These are phyloP conservation scores for Ctenodactylus gundi DNA, from an alignment of 2,113 vertebrate species.

Conservation along the genomic window DNA sequence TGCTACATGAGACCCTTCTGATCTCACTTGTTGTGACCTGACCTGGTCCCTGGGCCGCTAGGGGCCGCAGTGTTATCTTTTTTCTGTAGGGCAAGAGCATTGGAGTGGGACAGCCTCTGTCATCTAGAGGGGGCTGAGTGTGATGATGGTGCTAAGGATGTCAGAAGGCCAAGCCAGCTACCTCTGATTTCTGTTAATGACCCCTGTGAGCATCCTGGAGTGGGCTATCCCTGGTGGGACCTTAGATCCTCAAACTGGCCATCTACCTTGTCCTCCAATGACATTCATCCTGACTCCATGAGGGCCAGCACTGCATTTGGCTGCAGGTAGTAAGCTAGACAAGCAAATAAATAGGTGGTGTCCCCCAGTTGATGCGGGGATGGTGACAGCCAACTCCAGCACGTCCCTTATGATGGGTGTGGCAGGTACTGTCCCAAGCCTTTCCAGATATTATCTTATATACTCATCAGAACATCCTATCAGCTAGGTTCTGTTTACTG, in stretches of 20 bases:
- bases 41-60: not conserved
- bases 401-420: not conserved
- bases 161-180: not conserved
- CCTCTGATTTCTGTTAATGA: not conserved
- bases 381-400: accelerated
- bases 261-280: not conserved
- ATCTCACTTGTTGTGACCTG: not conserved
- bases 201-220: not conserved
- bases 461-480: not conserved
- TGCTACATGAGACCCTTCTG: not conserved
- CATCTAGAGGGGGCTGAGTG: not conserved
- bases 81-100: not conserved
- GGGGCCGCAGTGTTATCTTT: not conserved
- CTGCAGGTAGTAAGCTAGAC: not conserved
- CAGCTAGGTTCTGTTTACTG: not conserved
- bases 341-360: not conserved
- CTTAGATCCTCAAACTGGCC: not conserved
- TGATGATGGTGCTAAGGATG: not conserved
- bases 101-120: not conserved
- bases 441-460: too few relatives aligned
- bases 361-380: not conserved
- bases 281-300: not conserved
- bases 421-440: not conserved
- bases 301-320: not conserved
- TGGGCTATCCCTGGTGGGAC: not conserved